phyloP scores from a whole-genome alignment of 2,888 invertebrate genomes.

The Nemotelus pantherinus region DNA sequence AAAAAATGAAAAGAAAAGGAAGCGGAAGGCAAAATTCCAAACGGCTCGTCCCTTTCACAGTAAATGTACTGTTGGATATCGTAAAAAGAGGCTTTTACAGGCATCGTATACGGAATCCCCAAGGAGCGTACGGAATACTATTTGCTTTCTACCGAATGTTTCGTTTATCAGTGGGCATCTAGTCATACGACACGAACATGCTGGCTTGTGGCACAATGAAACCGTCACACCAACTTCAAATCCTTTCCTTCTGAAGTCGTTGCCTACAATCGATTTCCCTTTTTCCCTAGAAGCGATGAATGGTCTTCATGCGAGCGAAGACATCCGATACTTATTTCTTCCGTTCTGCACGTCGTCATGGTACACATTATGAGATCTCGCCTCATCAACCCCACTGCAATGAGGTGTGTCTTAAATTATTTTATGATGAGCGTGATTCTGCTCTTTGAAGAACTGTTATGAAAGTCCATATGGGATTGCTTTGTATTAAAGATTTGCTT shows the following conservation, averaged over 20 bases:
- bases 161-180: slow-evolving; percentile 17
- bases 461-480: too few species aligned
- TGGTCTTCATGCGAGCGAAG: background rate
- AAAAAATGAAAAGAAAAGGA: background rate
- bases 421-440: too few species aligned
- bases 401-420: background rate
- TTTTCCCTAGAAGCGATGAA: slow-evolving; percentile 22
- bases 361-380: background rate
- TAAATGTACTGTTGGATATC: slow-evolving; percentile 2
- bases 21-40: background rate
- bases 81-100: slow-evolving; percentile 17
- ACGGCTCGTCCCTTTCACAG: background rate
- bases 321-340: background rate
- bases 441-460: too few species aligned
- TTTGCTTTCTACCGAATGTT: slow-evolving; percentile 9
- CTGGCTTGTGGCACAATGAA: background rate
- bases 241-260: slow-evolving; percentile 1
- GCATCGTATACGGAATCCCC: background rate
- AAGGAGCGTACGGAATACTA: background rate
- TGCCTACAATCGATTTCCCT: slow-evolving; percentile 35
- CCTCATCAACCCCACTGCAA: background rate
- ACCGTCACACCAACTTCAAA: background rate
- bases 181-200: background rate
- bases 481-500: too few species aligned
- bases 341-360: slow-evolving; percentile 1